phyloP scores from a whole-genome alignment of 2,797 vertebrate genomes.

The Karalla daura region DNA sequence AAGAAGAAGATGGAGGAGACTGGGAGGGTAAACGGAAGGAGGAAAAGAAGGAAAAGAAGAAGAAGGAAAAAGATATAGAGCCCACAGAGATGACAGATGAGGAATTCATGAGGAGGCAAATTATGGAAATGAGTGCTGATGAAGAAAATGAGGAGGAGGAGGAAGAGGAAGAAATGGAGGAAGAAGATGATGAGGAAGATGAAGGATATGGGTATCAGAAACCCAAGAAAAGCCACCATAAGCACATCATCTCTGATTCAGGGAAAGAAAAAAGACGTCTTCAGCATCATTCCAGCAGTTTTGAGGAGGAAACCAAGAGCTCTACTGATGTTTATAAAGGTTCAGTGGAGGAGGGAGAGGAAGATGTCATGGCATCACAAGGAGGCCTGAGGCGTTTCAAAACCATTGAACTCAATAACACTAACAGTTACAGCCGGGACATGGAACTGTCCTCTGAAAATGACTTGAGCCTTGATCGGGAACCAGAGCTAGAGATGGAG shows the following conservation, averaged over 20 bases:
- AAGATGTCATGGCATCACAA: constrained; percentile 91
- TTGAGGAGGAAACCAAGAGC: constrained; percentile 91
- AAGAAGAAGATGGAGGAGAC: constrained; percentile 90
- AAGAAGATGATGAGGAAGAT: constrained; percentile 84
- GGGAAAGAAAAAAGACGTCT: constrained; percentile 91
- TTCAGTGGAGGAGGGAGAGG: constrained; percentile 84
- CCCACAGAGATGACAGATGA: constrained; percentile 91
- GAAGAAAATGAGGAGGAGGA: constrained; percentile 88
- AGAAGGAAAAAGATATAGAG: constrained; percentile 82
- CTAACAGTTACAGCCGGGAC: constrained; percentile 90
- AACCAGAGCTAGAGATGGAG: constrained; percentile 99
- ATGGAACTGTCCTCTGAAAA: constrained; percentile 90
- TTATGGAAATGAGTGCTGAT: constrained; percentile 98
- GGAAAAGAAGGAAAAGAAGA: constrained; percentile 87
- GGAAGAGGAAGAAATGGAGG: constrained; percentile 78
- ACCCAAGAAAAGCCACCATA: constrained; percentile 87
- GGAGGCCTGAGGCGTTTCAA: constrained; percentile 96
- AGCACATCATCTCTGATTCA: constrained; percentile 86
- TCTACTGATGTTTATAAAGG: constrained; percentile 84
- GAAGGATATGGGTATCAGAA: constrained; percentile 86
- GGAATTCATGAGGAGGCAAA: constrained; percentile 97
- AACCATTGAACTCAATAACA: constrained; percentile 98
- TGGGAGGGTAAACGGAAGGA: constrained; percentile 91
- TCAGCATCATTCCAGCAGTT: constrained; percentile 89
- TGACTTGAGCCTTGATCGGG: constrained; percentile 91